Conservation (phyloP, 2,888 invertebrate species). For the Agonopterix alstromeriana region DNA sequence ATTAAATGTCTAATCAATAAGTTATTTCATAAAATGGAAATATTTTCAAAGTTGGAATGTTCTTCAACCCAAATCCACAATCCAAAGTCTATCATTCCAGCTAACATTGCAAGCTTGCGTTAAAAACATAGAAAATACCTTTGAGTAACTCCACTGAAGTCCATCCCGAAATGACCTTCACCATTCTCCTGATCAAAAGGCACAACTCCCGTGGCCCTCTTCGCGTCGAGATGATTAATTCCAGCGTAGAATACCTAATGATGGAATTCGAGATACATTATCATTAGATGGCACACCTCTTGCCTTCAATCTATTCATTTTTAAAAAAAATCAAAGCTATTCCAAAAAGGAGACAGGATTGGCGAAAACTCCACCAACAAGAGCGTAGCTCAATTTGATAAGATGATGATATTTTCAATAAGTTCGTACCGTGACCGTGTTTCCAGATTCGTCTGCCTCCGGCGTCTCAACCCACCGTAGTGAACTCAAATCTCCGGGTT, state of each 20-base stretch:
- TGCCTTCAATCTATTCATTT: background rate
- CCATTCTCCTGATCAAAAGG: conserved; percentile 6
- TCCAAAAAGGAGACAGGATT: too few relatives aligned
- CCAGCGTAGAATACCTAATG: conserved; percentile 17
- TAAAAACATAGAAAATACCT: too few relatives aligned
- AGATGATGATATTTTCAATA: too few relatives aligned
- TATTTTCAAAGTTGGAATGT: too few relatives aligned
- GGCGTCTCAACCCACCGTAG: conserved; percentile 32
- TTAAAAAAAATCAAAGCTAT: too few relatives aligned
- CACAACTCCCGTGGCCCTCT: conserved; percentile 22
- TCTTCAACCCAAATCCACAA: too few relatives aligned
- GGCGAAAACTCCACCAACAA: too few relatives aligned
- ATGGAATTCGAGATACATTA: background rate
- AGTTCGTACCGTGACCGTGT: conserved; percentile 11
- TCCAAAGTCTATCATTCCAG: too few relatives aligned
- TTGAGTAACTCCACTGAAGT: conserved; percentile 43
- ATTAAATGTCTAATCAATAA: too few relatives aligned
- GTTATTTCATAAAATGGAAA: too few relatives aligned
- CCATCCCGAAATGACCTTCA: conserved; percentile 32
- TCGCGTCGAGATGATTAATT: conserved; percentile 24
- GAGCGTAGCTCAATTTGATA: too few relatives aligned
- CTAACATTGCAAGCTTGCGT: too few relatives aligned
- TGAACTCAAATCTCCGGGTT: conserved; percentile 28
- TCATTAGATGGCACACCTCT: background rate
- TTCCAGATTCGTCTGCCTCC: conserved; percentile 14